Conservation (phyloP, 2,113 vertebrate species). For the Brachypodius melanocephalos region DNA sequence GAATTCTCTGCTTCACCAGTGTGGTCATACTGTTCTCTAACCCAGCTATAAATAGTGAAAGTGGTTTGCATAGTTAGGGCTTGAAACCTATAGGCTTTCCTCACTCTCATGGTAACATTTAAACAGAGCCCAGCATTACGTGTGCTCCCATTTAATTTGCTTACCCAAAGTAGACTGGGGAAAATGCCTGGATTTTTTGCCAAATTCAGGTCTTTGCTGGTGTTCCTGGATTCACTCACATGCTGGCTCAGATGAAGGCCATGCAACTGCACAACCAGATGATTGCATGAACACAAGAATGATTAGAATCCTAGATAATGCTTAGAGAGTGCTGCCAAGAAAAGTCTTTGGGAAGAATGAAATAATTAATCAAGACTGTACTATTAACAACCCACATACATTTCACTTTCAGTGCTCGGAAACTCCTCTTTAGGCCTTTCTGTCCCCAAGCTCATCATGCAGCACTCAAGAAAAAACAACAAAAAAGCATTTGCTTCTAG, state of each 20-base stretch:
- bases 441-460: not conserved
- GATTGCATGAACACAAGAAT: not conserved
- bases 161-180: not conserved
- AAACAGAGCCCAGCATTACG: rapidly evolving
- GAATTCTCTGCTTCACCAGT: not conserved
- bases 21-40: not conserved
- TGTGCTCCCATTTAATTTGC: not conserved
- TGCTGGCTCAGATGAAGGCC: not conserved
- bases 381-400: not conserved
- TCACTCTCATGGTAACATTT: not conserved
- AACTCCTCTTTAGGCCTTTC: not conserved
- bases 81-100: not conserved
- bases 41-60: not conserved
- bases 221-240: not conserved
- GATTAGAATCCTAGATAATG: not conserved
- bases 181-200: not conserved
- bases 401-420: not conserved
- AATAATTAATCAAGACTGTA: not conserved
- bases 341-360: not conserved
- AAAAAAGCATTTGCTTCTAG: not conserved
- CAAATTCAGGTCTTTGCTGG: not conserved
- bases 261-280: not conserved
- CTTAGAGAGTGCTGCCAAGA: not conserved
- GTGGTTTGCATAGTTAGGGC: not conserved
- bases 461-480: constrained; percentile 1